phyloP scores from a whole-genome alignment of 2,888 invertebrate species.

The Diabrotica balteata region DNA sequence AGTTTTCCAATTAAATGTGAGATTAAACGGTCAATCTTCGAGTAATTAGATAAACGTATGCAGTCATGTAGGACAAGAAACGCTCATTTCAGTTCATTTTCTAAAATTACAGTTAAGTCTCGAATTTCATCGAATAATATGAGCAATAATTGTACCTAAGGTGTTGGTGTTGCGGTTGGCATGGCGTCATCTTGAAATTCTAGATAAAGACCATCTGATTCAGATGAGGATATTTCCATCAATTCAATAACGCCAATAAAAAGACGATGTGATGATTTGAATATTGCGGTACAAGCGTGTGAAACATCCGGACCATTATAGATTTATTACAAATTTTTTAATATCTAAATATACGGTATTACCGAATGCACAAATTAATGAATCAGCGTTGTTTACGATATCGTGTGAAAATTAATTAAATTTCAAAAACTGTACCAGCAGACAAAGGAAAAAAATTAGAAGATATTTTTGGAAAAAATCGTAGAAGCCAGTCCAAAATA shows the following conservation, averaged over 20 bases:
- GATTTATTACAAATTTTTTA: too few relatives aligned
- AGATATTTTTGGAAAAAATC: too few relatives aligned
- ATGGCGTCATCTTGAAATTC: conserved; percentile 4
- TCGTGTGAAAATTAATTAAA: too few relatives aligned
- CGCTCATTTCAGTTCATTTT: conserved; percentile 5
- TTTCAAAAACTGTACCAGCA: too few relatives aligned
- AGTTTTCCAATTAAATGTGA: conserved; percentile 15
- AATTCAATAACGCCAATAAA: not conserved
- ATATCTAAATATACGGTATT: too few relatives aligned
- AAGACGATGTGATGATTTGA: not conserved
- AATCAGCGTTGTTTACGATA: too few relatives aligned
- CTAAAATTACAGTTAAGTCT: conserved; percentile 19
- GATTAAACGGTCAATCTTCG: conserved; percentile 16
- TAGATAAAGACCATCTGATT: not conserved
- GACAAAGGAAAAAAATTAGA: too few relatives aligned
- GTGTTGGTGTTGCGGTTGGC: conserved; percentile 1
- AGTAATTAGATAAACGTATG: conserved; percentile 13
- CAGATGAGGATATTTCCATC: not conserved
- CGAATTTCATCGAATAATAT: conserved; percentile 14
- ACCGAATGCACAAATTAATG: too few relatives aligned
- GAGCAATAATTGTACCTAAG: conserved; percentile 2
- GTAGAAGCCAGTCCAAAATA: too few relatives aligned
- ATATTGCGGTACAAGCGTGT: too few relatives aligned
- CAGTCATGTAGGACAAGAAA: conserved; percentile 11
- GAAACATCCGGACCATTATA: too few relatives aligned